Base-by-base conservation (phyloP, 2,797 vertebrate genomes). In the Enteromius thamalakanensis region DNA sequence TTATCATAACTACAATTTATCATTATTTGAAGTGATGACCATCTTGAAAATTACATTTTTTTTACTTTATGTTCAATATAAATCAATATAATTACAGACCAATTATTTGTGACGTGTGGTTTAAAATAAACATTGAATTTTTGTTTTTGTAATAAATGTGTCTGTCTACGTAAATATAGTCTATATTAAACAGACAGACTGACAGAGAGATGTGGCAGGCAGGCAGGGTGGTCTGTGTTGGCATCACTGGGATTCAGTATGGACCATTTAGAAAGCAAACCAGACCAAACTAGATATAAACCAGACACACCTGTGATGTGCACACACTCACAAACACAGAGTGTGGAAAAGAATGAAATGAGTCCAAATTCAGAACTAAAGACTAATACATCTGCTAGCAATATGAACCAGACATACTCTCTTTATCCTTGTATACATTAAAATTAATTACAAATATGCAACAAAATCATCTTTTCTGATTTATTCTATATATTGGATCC, bases 241-340 rank as follows among this genome's bases (percentile, higher is more conserved):
- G 80, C 76, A 67, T 72, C 71, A 82, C 47, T 55, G 69, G 49
- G 32, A 37, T 55, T 80, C 51, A 75, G 47, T 34, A 69, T 47
- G 45, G 76, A 67, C 55, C 32, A 65, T 76, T 71, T 42, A 17
- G 26, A 65, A 55, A 67, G 76, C 42, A 32, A 2, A 71, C 60
- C 60, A 32, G 26, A 29, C 60, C 60, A 29, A 29, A 29, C 60
- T 49, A 32, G 37, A 42, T 69, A n/a, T 47, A 49, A 62, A 76
- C 77, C 78, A 75, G 67, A 79, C 64, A 79, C 76, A 76, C 74
- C 65, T 78, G 34, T 15, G 70, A 45, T 72, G 37, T 40, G n/a
- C 17, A 62, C 40, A 80, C 58, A 64, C 53, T 34, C 21, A 51
- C 65, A 68, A 58, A 76, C 29, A 80, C 34, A 79, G 9, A 67